phyloP scores from a whole-genome alignment of 2,113 vertebrate species.

The Psittacus erithacus region DNA sequence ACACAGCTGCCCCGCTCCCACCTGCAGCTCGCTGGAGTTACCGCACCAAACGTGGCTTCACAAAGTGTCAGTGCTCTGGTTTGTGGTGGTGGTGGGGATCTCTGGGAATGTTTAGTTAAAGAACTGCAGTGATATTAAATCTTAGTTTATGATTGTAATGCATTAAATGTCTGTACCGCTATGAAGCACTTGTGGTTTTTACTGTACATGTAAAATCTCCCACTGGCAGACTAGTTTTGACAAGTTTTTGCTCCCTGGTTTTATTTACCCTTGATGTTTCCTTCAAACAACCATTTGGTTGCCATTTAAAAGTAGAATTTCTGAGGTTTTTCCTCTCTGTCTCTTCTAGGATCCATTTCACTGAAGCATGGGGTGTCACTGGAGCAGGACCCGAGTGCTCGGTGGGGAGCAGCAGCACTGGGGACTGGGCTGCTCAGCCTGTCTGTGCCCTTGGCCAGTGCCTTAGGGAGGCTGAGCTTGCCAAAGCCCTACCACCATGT shows the following conservation, averaged over 20 bases:
- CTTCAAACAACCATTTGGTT: neutral
- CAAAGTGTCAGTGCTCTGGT: neutral
- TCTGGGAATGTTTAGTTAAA: neutral
- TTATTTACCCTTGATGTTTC: neutral
- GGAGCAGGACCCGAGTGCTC: no score
- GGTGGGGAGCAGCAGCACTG: rapidly evolving
- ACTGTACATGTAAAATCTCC: neutral
- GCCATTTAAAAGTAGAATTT: neutral
- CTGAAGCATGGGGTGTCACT: rapidly evolving
- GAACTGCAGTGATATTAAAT: neutral
- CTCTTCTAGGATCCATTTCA: neutral
- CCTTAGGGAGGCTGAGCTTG: rapidly evolving
- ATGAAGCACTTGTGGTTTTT: neutral
- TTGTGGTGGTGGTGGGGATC: neutral
- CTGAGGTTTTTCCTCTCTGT: neutral
- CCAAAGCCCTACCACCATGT: neutral
- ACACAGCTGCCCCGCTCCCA: neutral
- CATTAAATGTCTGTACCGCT: neutral
- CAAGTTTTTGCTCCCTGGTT: neutral
- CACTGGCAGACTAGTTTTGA: neutral
- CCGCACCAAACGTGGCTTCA: rapidly evolving
- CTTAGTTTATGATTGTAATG: neutral
- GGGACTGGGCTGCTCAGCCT: rapidly evolving
- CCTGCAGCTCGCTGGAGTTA: neutral
- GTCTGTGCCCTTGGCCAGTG: neutral